These are phyloP conservation scores for Pseudomyrmex dendroicus DNA, from an alignment of 1,140 invertebrate species.

Conservation along the genomic window DNA sequence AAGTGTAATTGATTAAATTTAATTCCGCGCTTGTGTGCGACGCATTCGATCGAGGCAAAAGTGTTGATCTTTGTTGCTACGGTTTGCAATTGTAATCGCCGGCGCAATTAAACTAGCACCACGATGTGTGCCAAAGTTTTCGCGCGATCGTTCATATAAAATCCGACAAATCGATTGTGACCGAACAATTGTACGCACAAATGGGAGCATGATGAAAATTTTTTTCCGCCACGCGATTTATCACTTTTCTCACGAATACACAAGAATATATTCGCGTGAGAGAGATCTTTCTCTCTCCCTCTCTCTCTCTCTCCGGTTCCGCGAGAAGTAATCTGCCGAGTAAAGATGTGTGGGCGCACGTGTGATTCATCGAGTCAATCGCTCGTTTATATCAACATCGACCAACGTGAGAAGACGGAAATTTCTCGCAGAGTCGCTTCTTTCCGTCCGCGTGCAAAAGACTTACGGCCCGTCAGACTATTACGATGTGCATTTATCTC, in stretches of 20 bases:
- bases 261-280: too few relatives aligned
- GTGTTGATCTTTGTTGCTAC: slow-evolving; percentile 18
- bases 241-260: background rate
- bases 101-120: background rate
- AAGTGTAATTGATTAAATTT: slow-evolving; percentile 31
- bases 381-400: slow-evolving; percentile 37
- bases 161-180: background rate
- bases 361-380: slow-evolving; percentile 31
- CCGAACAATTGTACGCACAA: background rate
- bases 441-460: background rate
- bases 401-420: background rate
- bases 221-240: background rate
- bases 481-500: slow-evolving; percentile 22
- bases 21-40: background rate
- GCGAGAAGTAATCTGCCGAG: background rate
- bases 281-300: background rate
- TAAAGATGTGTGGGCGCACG: slow-evolving; percentile 1
- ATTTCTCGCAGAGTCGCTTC: slow-evolving; percentile 5
- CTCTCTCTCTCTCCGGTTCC: too few relatives aligned
- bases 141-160: background rate
- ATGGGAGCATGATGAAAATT: background rate
- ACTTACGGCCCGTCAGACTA: background rate
- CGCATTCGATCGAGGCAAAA: background rate
- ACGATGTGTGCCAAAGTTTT: background rate
- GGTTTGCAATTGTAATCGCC: background rate